A percentile compares a stretch with the other conserved stretches of the same genome.
Conservation (phyloP, 2,113 vertebrate genomes). For the Orthonyx spaldingii region DNA sequence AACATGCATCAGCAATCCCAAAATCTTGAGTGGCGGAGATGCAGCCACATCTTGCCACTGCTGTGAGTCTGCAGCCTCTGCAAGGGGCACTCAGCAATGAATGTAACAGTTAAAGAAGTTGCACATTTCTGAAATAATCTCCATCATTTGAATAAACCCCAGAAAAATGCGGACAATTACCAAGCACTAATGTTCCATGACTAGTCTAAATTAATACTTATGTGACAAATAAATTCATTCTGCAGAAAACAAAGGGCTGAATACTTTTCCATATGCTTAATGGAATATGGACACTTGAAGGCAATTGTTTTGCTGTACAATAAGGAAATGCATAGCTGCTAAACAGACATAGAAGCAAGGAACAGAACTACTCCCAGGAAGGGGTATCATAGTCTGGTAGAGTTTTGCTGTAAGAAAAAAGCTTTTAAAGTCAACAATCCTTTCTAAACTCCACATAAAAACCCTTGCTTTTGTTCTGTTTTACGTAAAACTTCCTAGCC, state of each 20-base stretch:
- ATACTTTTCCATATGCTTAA: constrained; percentile 45
- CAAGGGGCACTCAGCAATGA: not conserved
- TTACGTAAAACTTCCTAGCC: not conserved
- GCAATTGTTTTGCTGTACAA: constrained; percentile 32
- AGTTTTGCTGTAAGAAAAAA: not conserved
- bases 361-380: not conserved
- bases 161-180: constrained; percentile 41
- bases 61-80: not conserved
- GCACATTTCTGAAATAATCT: constrained; percentile 15
- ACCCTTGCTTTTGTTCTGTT: not conserved
- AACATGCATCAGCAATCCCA: not conserved
- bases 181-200: constrained; percentile 24
- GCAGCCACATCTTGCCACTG: fast-evolving
- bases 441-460: not conserved
- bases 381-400: not conserved
- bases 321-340: not conserved
- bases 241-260: constrained; percentile 31
- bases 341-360: not conserved
- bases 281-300: constrained; percentile 24
- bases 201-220: constrained; percentile 40
- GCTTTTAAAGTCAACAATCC: not conserved
- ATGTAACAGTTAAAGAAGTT: not conserved
- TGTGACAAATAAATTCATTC: constrained; percentile 35
- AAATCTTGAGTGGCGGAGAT: fast-evolving
- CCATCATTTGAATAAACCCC: not conserved